A percentile compares a stretch with the other conserved stretches of the same genome.
Conservation (phyloP, 1,140 invertebrate genomes). For the Tetragonula clypearis region DNA sequence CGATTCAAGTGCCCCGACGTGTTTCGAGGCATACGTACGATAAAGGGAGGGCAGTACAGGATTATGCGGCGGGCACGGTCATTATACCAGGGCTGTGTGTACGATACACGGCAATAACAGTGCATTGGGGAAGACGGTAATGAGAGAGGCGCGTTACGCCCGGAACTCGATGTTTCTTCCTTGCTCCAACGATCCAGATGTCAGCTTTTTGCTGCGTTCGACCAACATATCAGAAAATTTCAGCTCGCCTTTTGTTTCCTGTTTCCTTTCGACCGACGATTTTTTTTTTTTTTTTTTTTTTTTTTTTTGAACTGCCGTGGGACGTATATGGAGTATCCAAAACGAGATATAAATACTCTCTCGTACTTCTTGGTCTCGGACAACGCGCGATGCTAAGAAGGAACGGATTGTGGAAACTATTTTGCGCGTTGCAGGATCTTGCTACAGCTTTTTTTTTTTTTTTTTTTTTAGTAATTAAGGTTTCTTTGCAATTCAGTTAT, state of each 20-base stretch:
- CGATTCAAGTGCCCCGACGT: constrained; percentile 51
- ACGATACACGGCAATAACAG: constrained; percentile 64
- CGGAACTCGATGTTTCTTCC: constrained; percentile 12
- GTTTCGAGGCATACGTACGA: constrained; percentile 44
- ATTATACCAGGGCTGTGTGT: constrained; percentile 57
- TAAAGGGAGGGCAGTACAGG: constrained; percentile 51
- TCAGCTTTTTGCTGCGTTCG: constrained; percentile 26
- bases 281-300: too few relatives aligned
- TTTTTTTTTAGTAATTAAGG: not conserved
- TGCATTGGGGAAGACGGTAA: constrained; percentile 62
- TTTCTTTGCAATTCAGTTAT: not conserved
- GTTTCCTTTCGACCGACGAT: not conserved
- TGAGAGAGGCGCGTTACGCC: constrained; percentile 37
- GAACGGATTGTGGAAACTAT: not conserved
- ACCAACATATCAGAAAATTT: constrained; percentile 10
- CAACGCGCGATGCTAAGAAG: not conserved
- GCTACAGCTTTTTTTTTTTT: not conserved
- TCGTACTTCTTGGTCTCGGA: not conserved
- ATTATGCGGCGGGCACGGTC: constrained; percentile 59
- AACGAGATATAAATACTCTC: not conserved
- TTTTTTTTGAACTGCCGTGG: not conserved
- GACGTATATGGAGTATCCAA: not conserved
- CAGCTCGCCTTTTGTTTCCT: not conserved
- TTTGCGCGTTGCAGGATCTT: not conserved
- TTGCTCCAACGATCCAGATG: not conserved